Base-by-base conservation (phyloP, 2,797 vertebrate species). In the Clarias pachynema region DNA sequence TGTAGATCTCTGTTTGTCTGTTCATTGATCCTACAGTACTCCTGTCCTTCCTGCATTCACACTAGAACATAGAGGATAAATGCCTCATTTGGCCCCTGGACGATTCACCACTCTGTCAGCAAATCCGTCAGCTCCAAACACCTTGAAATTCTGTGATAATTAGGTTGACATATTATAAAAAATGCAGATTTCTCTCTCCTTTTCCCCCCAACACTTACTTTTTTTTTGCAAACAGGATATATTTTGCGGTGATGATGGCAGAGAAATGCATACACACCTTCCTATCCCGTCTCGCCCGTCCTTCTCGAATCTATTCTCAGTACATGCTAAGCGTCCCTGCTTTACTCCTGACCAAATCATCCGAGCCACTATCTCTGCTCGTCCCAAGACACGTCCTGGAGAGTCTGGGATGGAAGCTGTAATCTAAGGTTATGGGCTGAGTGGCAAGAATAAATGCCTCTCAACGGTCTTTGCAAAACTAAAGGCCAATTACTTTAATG, bases 401-500 rank as follows among this genome's bases (percentile, higher is more conserved):
- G 57, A 16, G 26, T 56, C 57, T 40, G 26, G 79, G 84, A 89
- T 82, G 63, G 75, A 66, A 77, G 68, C 68, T 56, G 72, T 84
- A 88, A 90, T 86, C 79, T 81, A 87, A 87, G 83, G 89, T 85
- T 88, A 87, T 69, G 77, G 81, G 85, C 68, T 70, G 59, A 78
- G 82, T 60, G 86, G 60, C 62, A 66, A 63, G 86, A 87, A 90
- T 89, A 89, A 90, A 89, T 86, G 84, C 59, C 66, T 83, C 82
- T 87, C 49, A 66, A 56, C 66, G 62, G 49, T 86, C 81, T 87
- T 86, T 87, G 86, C 78, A 49, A 85, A 90, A 82, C 74, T 85
- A 83, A 86, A 87, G 86, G 83, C 86, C 88, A 90, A 90, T 89
- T 90, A 88, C 79, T 44, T 88, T 90, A 88, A 91, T 89, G 83